Base-by-base conservation (phyloP, 1,140 invertebrate genomes). In the Plutomurus gul region DNA sequence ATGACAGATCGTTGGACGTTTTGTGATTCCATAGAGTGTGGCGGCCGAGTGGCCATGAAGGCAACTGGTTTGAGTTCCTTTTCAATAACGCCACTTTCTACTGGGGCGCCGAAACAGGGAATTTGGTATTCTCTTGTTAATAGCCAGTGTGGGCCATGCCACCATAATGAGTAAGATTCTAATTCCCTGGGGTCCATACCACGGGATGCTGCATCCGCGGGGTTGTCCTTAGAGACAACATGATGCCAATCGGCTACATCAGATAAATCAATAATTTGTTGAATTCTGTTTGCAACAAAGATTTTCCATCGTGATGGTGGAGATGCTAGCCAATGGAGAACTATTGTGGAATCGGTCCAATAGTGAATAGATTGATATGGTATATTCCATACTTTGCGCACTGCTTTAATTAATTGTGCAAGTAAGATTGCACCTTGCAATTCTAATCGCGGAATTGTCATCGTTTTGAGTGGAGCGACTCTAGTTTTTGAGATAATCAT, bases 151-250 rank as follows among this genome's bases (percentile, higher is more conserved):
- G 87, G 87, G 3, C 87, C 86, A 8, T 75, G 18, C 85, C 84
- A 87, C 87, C 87, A 88, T 25, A 87, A 76, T 16, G 75, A 13
- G 51, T 78, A 83, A 18, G 81, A 37, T 7, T 73, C 37, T n/a
- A 88, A 78, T 10, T 81, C 46, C n/a, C 70, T 75, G 49, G 85
- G 79, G 3, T 30, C 51, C 18, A 84, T 33, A 16, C 88, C 87
- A 20, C 88, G 75, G 0, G 87, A 88, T 71, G 87, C 75, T 20
- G 86, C 78, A 83, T 88, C 87, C 0, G 87, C 86, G 0, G 87
- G 87, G 76, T 88, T 88, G 6, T 82, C 49, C 1, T 81, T 71
- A 0, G 83, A 82, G 16, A 80, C 37, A 0, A 86, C 84, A 60
- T 87, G 82, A 46, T 78, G 77, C 85, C 87, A 88, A 16, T 81